Percentiles rank a stretch among this genome's conserved stretches.
Evolutionary conservation across 2,888 invertebrate genomes (phyloP).

Genomic region (Mactromeris polynyma): DNA sequence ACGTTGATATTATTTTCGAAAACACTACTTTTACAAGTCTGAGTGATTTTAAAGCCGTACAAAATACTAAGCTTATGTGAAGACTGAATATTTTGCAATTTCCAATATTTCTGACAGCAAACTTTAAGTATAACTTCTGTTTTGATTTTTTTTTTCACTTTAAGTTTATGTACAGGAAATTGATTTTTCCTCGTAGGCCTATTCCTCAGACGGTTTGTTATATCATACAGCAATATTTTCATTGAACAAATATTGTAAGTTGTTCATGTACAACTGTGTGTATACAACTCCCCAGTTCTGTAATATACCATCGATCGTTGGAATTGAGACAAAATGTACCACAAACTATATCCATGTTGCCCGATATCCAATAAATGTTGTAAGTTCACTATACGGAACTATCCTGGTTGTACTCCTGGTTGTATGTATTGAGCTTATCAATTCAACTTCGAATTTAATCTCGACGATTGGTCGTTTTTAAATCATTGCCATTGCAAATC

Average conservation of each 20-base stretch:
- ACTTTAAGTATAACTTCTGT: no score
- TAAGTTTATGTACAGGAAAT: neutral
- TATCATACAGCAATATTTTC: neutral
- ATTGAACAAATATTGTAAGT: neutral
- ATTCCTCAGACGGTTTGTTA: neutral
- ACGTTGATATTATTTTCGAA: no score
- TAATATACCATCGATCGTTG: constrained; percentile 1
- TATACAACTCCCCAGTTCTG: neutral
- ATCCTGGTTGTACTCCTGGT: neutral
- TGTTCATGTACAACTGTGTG: neutral
- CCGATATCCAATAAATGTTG: constrained; percentile 86
- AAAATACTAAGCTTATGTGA: no score
- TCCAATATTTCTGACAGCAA: no score
- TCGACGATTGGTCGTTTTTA: no score
- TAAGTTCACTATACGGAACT: neutral
- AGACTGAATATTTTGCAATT: no score
- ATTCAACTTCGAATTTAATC: no score
- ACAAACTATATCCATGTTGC: constrained; percentile 89
- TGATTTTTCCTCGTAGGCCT: neutral
- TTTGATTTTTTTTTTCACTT: neutral
- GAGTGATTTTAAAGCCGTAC: no score
- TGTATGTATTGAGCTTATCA: no score
- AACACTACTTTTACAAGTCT: no score
- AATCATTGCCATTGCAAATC: no score
- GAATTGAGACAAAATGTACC: neutral